These are phyloP conservation scores for Gadopsis marmoratus DNA, from an alignment of 2,797 vertebrate species.

Conservation along the genomic window DNA sequence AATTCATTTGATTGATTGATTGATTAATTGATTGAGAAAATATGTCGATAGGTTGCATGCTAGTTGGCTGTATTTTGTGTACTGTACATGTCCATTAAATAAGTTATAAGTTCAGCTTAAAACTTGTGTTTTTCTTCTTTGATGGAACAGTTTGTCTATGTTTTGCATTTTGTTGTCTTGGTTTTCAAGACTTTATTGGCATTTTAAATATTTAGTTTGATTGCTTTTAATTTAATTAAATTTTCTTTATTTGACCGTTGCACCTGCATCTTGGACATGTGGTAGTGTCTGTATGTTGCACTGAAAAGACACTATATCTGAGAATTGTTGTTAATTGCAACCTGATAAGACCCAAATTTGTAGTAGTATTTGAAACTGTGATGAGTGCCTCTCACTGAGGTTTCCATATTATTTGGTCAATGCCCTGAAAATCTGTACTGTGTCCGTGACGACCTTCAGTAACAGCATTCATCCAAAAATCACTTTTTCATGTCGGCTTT, in stretches of 20 bases:
- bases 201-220: background rate
- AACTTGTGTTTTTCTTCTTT: background rate
- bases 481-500: background rate
- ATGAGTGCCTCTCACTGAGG: background rate
- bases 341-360: background rate
- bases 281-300: background rate
- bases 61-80: conserved; percentile 10
- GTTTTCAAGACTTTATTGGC: background rate
- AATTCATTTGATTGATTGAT: no score
- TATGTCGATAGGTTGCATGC: background rate
- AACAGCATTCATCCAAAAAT: background rate
- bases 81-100: background rate
- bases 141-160: background rate
- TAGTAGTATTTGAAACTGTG: background rate
- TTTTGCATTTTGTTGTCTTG: background rate
- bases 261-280: background rate
- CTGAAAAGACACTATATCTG: background rate
- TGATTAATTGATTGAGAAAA: no score
- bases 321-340: conserved; percentile 1
- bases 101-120: background rate
- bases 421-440: background rate
- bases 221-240: background rate
- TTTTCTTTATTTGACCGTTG: background rate
- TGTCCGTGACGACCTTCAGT: background rate
- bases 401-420: background rate